Evolutionary conservation across 2,113 vertebrate species (phyloP), one percentile per base, ranked within the genome.

Genomic region (Parus major): DNA sequence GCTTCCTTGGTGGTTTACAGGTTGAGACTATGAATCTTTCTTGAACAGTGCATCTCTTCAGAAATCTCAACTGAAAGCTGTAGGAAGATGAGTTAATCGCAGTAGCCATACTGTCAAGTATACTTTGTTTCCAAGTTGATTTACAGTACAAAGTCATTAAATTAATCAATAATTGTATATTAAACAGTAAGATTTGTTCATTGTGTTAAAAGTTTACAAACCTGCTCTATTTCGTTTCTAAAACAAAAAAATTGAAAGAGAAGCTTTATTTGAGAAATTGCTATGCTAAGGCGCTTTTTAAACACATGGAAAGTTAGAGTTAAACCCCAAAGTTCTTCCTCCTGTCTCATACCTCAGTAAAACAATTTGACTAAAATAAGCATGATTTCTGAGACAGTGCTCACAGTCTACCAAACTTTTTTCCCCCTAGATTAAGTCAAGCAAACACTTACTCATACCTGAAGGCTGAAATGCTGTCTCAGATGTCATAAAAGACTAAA

Each of bases 81-180:
- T 29, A 70, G 41, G 50, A 91, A 71, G 55, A 82, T 70, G 47
- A 94, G 52, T 90, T 79, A 73, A 89, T 92, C 88, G 28, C 77
- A 88, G 73, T 49, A 86, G 47, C 85, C 78, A 86, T 44, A 42
- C 81, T 41, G 82, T 91, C 77, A 86, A 33, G 71, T 92, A 68
- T 88, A 88, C 66, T 92, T 70, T 82, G 41, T 93, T 90, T 86
- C 78, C 77, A 96, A 87, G 24, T 31, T 92, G 75, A 96, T 86
- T 96, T 96, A 95, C 90, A 90, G 68, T 93, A 81, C 55, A 82
- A 82, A 70, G 53, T 42, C 65, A 72, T 77, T 65, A 86, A 93
- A 87, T 86, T 57, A 88, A 95, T 81, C 90, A 80, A 56, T 93
- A 94, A 82, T 70, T 93, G 78, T 86, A 56, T 96, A 95, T 95